phyloP scores from a whole-genome alignment of 2,113 vertebrate genomes.

The Calyptommatus sinebrachiatus region DNA sequence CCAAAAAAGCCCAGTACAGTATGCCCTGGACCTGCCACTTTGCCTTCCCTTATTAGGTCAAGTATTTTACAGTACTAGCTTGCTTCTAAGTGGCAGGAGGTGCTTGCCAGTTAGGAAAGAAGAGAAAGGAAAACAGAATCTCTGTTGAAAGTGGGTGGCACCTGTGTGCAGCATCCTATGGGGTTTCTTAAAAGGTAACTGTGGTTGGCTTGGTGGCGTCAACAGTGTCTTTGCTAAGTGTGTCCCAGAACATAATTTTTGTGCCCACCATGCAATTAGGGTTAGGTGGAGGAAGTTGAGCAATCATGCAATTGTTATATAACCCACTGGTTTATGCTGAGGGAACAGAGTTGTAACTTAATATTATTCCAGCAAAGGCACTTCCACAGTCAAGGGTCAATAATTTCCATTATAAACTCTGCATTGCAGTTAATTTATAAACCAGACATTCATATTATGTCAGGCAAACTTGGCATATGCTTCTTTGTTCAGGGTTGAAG shows the following conservation, averaged over 20 bases:
- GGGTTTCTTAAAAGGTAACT: conserved; percentile 55
- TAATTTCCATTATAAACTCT: conserved; percentile 61
- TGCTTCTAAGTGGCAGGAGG: conserved; percentile 58
- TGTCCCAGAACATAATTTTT: conserved; percentile 54
- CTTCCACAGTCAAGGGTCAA: conserved; percentile 63
- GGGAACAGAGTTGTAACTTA: conserved; percentile 61
- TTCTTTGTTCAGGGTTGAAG: conserved; percentile 22
- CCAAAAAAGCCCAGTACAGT: conserved; percentile 58
- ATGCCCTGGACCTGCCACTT: conserved; percentile 64
- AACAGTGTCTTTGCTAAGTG: conserved; percentile 50
- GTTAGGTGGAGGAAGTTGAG: conserved; percentile 63
- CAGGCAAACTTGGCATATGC: conserved; percentile 44
- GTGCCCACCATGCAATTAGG: conserved; percentile 63
- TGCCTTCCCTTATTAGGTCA: conserved; percentile 58
- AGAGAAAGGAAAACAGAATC: conserved; percentile 66
- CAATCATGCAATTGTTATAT: conserved; percentile 68
- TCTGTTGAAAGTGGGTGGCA: conserved; percentile 51
- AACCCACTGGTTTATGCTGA: conserved; percentile 53
- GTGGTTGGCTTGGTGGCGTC: conserved; percentile 50
- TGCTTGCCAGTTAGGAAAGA: conserved; percentile 57
- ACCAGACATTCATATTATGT: conserved; percentile 58
- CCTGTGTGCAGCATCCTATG: conserved; percentile 48
- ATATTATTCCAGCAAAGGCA: conserved; percentile 51
- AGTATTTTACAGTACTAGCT: conserved; percentile 60
- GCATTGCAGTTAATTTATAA: conserved; percentile 65